phyloP scores from a whole-genome alignment of 2,797 vertebrate genomes.

The Falco cherrug region DNA sequence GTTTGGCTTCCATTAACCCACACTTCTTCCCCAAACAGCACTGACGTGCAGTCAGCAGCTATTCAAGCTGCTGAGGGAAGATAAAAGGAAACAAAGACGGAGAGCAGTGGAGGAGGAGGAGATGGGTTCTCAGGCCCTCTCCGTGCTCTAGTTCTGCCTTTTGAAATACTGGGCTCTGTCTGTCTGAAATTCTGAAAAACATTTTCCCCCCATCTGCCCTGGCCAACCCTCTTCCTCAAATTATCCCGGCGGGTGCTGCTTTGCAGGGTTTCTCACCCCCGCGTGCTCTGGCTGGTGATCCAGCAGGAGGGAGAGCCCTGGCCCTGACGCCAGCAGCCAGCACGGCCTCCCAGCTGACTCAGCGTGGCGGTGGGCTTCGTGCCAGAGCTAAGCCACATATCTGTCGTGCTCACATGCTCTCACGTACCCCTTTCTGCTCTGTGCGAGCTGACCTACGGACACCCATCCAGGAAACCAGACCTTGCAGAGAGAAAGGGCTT shows the following conservation, averaged over 20 bases:
- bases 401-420: background rate
- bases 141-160: background rate
- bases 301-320: background rate
- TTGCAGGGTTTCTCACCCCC: background rate
- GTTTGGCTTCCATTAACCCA: background rate
- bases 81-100: background rate
- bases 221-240: background rate
- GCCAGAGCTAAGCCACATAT: background rate
- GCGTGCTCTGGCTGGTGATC: background rate
- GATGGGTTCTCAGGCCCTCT: background rate
- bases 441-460: background rate
- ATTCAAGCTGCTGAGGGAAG: background rate
- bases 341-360: background rate
- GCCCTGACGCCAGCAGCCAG: background rate
- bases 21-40: background rate
- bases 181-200: background rate
- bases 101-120: background rate
- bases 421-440: background rate
- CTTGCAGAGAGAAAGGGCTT: background rate
- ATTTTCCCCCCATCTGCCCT: rapidly evolving
- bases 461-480: background rate
- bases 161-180: background rate
- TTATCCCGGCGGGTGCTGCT: rapidly evolving
- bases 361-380: background rate
- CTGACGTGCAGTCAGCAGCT: background rate